These are phyloP conservation scores for Benitochromis conjunctus DNA, from an alignment of 2,113 vertebrate genomes.

Conservation along the genomic window DNA sequence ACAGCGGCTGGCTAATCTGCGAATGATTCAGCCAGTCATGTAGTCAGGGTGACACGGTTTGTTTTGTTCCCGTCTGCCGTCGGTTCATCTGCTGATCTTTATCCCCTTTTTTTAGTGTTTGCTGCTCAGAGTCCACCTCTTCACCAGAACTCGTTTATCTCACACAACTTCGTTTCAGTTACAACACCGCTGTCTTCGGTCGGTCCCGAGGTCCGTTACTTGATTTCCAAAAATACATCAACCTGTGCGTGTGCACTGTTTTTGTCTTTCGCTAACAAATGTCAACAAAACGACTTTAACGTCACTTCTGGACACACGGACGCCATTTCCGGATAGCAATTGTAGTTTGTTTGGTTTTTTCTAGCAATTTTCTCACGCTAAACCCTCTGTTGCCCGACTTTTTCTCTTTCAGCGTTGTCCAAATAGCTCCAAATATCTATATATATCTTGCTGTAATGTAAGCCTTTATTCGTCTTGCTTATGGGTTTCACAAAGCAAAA, in stretches of 20 bases:
- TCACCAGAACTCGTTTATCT: background rate
- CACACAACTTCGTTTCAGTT: background rate
- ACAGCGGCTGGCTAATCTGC: constrained; percentile 16
- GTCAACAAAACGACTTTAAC: constrained; percentile 71
- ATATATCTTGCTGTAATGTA: background rate
- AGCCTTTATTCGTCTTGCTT: accelerated
- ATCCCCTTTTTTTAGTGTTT: background rate
- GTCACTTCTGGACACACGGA: background rate
- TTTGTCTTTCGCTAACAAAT: constrained; percentile 73
- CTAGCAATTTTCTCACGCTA: accelerated
- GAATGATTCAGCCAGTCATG: constrained; percentile 64
- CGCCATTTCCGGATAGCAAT: constrained; percentile 39
- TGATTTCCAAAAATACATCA: constrained; percentile 35
- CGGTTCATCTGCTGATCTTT: constrained; percentile 21
- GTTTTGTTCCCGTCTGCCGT: constrained; percentile 56
- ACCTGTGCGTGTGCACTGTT: constrained; percentile 37
- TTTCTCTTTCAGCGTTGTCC: background rate
- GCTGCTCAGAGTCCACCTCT: background rate
- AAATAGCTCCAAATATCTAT: accelerated
- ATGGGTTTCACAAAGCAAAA: background rate
- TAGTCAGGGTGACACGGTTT: constrained; percentile 58
- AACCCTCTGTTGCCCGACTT: accelerated
- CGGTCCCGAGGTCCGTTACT: background rate
- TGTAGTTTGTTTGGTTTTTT: constrained; percentile 17
- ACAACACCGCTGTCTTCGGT: background rate